Base-by-base conservation (phyloP, 2,888 invertebrate genomes). In the Torymus tubicola region DNA sequence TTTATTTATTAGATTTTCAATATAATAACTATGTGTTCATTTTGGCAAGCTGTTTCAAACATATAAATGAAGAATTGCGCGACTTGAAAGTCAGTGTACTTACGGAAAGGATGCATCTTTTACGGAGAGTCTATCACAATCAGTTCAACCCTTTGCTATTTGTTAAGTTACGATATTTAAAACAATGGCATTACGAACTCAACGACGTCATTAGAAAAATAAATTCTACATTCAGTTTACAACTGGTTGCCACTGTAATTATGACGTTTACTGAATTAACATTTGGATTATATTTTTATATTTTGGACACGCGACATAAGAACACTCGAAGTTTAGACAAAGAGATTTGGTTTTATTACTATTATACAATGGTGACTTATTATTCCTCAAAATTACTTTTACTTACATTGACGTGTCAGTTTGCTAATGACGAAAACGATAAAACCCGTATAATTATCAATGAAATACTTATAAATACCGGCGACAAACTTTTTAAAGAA, bases 61-160 rank as follows among this genome's bases (percentile, higher is more conserved):
- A 71, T 1, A 82, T 88, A 14, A 86, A 87, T 31, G 82, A 86
- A 0, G 85, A 85, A 21, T 76, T 89, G 0, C 8, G 74, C 0
- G 77, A 81, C 3, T 65, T 89, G 2, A 85, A 83, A 60, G 63
- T 82, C 0, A 81, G 76, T 31, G 69, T 87, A 8, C n/a, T 83
- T 0, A 84, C 61, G 3, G 87, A 88, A 16, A 86, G 87, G 24
- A 85, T 87, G 8, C 88, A 89, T 80, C 81, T 89, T 2, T 77
- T 89, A 2, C 82, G 89, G 3, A 84, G 87, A n/a, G 82, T 87
- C 16, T 90, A 87, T 69, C 88, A 88, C 65, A 84, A 87, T 53
- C 85, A 85, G 14, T 83, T 82, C 10, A 88, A 88, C 85, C 84
- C 85, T 2, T 12, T 84, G 1, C 80, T 88, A 5, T 50, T 89